Conservation (phyloP, 2,888 invertebrate species). For the Osmoderma eremita region DNA sequence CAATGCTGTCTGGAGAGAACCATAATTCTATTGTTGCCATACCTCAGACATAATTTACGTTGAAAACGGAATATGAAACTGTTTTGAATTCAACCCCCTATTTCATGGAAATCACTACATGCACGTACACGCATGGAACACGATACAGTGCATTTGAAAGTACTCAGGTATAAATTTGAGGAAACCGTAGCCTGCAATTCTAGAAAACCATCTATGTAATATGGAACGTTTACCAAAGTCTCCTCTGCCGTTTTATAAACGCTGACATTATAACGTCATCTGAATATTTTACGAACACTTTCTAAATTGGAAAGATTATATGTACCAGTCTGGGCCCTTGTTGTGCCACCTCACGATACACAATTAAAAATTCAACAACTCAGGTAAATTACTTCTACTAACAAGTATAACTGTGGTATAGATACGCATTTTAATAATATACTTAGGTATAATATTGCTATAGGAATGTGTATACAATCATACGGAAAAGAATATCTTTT, state of each 20-base stretch:
- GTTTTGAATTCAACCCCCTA: not conserved
- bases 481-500: no score
- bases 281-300: conserved; percentile 19
- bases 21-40: no score
- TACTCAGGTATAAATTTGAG: no score
- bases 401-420: not conserved
- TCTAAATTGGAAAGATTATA: conserved; percentile 13
- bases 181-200: no score
- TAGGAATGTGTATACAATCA: no score
- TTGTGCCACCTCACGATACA: not conserved
- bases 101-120: not conserved
- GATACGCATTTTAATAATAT: no score
- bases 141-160: no score
- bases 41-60: no score
- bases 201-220: not conserved
- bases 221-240: conserved; percentile 5
- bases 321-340: not conserved
- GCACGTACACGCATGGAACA: no score
- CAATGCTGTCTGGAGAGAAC: no score
- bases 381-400: not conserved
- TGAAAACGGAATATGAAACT: not conserved
- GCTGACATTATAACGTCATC: conserved; percentile 3
- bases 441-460: no score
- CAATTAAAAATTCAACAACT: not conserved
- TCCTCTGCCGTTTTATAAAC: not conserved